These are phyloP conservation scores for Clarias laeviceps DNA, from an alignment of 2,797 vertebrate species.

Conservation along the genomic window DNA sequence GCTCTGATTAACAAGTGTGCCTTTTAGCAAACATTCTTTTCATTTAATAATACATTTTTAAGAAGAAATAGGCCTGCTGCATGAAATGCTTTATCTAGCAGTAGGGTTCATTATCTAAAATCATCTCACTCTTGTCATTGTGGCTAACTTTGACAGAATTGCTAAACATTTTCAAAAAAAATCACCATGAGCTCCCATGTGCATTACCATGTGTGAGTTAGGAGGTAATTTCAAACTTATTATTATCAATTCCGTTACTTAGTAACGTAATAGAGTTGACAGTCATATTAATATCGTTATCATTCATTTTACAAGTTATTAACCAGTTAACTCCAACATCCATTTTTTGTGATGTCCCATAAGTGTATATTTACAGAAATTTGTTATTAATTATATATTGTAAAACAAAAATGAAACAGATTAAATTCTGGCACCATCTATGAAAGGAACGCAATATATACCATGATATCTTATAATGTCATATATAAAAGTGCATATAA, in stretches of 20 bases:
- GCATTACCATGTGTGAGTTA: not conserved
- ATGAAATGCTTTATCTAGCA: not conserved
- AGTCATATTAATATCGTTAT: not conserved
- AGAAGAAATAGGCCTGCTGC: not conserved
- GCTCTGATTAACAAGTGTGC: not conserved
- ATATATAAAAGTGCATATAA: not conserved
- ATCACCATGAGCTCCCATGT: not conserved
- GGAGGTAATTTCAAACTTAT: not conserved
- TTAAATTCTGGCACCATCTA: not conserved
- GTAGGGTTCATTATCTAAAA: not conserved
- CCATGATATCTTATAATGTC: not conserved
- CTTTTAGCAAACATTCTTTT: not conserved
- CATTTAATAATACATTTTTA: not conserved
- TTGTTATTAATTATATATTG: not conserved
- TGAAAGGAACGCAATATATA: not conserved
- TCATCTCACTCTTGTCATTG: not conserved
- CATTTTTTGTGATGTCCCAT: not conserved
- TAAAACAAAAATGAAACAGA: not conserved
- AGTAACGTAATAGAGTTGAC: not conserved
- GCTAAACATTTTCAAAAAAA: not conserved
- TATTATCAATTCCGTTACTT: not conserved
- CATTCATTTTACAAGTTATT: not conserved
- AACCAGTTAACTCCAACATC: not conserved
- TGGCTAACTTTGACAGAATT: not conserved
- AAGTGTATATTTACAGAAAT: not conserved